phyloP scores from a whole-genome alignment of 2,113 vertebrate genomes.

The Catharus fuscescens region DNA sequence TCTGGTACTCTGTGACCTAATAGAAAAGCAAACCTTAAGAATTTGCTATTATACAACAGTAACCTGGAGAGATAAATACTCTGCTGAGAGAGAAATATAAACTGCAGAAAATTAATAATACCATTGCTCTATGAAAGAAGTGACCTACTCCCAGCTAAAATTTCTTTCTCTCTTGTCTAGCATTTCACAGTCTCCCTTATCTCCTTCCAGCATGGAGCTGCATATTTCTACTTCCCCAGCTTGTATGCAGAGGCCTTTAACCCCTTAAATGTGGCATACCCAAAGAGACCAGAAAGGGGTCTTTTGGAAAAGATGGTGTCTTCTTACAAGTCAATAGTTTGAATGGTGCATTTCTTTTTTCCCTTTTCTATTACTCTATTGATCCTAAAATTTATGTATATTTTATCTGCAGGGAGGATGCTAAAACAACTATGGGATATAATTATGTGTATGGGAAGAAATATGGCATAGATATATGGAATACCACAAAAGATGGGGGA shows the following conservation, averaged over 20 bases:
- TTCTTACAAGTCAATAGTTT: background rate
- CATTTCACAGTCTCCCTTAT: background rate
- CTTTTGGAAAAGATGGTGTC: background rate
- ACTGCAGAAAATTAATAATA: slow-evolving; percentile 14
- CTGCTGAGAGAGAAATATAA: background rate
- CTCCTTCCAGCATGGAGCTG: background rate
- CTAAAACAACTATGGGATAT: background rate
- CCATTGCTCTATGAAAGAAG: background rate
- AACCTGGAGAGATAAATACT: slow-evolving; percentile 24
- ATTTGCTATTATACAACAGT: slow-evolving; percentile 15
- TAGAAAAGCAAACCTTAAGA: slow-evolving; percentile 25
- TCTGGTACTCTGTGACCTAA: background rate
- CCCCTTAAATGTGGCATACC: background rate
- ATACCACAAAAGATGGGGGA: background rate
- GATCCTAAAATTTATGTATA: background rate
- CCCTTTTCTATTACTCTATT: background rate
- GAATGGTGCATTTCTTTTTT: background rate
- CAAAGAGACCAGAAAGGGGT: background rate
- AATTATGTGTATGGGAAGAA: background rate
- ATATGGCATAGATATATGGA: background rate
- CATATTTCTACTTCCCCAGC: background rate
- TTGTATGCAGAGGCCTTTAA: background rate
- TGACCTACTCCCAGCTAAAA: background rate
- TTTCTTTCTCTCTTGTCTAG: background rate
- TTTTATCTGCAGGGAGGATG: background rate